Evolutionary conservation across 2,797 vertebrate genomes (phyloP).

Genomic region (Notamacropus eugenii): DNA sequence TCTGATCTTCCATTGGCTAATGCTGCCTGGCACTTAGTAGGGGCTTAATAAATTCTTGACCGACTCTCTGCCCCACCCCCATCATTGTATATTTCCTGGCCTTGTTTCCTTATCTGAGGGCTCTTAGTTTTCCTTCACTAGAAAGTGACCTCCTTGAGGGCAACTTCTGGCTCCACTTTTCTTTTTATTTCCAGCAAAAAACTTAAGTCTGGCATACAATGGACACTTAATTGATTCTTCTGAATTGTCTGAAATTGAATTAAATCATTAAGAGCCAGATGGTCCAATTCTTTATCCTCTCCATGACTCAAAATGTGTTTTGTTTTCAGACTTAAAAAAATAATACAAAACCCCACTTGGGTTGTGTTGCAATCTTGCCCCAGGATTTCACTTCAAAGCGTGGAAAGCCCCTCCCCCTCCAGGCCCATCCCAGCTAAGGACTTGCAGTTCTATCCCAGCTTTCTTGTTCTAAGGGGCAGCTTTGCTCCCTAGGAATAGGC

Average conservation of each 20-base stretch:
- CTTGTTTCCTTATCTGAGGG: not conserved
- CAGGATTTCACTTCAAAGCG: not conserved
- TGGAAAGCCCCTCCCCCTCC: not conserved
- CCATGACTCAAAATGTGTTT: not conserved
- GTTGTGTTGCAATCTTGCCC: not conserved
- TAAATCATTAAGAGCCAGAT: not conserved
- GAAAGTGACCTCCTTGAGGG: not conserved
- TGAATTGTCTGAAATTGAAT: not conserved
- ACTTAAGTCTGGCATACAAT: not conserved
- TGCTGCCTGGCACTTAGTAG: not conserved
- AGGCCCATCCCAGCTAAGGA: not conserved
- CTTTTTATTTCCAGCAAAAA: not conserved
- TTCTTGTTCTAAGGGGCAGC: not conserved
- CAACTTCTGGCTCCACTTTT: not conserved
- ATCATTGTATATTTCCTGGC: not conserved
- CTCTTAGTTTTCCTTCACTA: not conserved
- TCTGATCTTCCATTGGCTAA: not conserved
- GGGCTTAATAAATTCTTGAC: not conserved
- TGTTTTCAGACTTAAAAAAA: not conserved
- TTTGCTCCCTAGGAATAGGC: not conserved
- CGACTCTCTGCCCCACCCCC: not conserved
- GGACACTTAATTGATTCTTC: not conserved
- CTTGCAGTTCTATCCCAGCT: not conserved
- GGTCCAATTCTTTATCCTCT: not conserved
- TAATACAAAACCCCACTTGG: not conserved